Conservation (phyloP, 1,140 invertebrate species). For the Lepidurus couesii region DNA sequence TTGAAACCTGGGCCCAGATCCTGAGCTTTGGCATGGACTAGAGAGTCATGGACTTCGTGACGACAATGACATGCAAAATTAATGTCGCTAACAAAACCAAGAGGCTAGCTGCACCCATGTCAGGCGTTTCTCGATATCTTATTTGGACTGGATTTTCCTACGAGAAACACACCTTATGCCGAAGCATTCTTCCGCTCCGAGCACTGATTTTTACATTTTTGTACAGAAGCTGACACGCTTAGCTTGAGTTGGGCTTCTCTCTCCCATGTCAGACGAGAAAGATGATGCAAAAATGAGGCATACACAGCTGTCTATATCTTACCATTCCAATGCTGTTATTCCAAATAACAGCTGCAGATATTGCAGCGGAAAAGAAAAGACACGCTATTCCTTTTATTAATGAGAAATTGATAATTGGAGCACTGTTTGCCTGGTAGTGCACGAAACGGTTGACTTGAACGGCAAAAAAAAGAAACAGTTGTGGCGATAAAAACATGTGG, state of each 20-base stretch:
- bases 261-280: too few relatives aligned
- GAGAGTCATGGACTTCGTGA: neutral
- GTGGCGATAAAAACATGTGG: neutral
- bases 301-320: too few relatives aligned
- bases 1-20: neutral
- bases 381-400: neutral
- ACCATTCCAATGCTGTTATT: too few relatives aligned
- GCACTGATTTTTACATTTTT: neutral
- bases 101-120: neutral
- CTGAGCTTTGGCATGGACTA: neutral
- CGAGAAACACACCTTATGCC: neutral
- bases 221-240: too few relatives aligned
- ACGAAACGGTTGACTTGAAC: neutral
- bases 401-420: neutral
- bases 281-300: too few relatives aligned
- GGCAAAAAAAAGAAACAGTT: neutral
- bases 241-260: too few relatives aligned
- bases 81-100: neutral
- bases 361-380: too few relatives aligned
- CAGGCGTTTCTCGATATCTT: neutral
- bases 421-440: neutral
- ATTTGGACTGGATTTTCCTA: neutral
- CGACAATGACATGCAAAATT: constrained; percentile 11
- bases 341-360: too few relatives aligned
- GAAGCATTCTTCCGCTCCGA: too few relatives aligned